Evolutionary conservation across 2,113 vertebrate species (phyloP).

Genomic region (Anhinga rufa): DNA sequence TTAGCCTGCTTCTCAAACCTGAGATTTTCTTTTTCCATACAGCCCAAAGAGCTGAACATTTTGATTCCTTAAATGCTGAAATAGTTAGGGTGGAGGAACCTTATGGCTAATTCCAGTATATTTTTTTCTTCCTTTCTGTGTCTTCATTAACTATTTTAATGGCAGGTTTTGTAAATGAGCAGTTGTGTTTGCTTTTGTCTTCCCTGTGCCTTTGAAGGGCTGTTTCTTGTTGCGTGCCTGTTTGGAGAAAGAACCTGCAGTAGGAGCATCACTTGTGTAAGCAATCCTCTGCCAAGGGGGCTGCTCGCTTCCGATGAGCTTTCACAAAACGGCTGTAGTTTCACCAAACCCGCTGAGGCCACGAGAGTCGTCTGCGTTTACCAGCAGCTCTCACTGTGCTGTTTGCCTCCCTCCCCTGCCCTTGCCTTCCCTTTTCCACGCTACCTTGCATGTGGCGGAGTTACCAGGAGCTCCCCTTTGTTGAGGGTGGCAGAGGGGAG

Average conservation of each 20-base stretch:
- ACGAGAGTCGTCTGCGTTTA: not conserved
- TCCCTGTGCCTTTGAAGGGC: not conserved
- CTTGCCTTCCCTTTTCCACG: not conserved
- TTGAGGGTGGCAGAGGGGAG: not conserved
- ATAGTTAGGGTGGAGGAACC: not conserved
- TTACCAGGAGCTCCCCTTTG: not conserved
- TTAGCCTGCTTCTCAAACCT: not conserved
- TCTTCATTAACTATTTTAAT: not conserved
- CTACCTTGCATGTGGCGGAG: not conserved
- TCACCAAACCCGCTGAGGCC: not conserved
- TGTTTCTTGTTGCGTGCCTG: not conserved
- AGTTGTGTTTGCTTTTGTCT: not conserved
- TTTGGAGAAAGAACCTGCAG: not conserved
- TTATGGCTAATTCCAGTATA: not conserved
- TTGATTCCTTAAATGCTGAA: not conserved
- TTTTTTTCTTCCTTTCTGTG: not conserved
- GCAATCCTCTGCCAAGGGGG: rapidly evolving
- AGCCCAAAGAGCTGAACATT: not conserved
- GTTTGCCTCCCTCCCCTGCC: not conserved
- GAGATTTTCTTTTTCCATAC: not conserved
- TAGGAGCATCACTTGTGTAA: not conserved
- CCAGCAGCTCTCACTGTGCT: not conserved
- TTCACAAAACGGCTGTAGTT: not conserved
- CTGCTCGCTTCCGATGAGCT: not conserved
- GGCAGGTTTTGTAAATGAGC: not conserved